Percentiles rank a stretch among this genome's conserved stretches.
Evolutionary conservation across 2,797 vertebrate genomes (phyloP).

Genomic region (Staurois parvus): DNA sequence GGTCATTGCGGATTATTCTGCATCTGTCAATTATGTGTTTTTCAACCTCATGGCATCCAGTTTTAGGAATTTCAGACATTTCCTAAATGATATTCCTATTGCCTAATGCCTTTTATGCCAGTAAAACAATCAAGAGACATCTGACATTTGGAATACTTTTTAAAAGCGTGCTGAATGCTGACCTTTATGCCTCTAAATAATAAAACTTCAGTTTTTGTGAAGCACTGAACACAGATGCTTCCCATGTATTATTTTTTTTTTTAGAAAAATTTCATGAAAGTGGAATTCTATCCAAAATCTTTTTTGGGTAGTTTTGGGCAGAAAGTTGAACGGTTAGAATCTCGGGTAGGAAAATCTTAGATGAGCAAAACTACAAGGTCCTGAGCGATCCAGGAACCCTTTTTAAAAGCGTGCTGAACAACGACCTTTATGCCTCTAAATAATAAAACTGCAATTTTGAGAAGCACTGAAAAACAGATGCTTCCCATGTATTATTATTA

Average conservation of each 20-base stretch:
- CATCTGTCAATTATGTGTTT: neutral
- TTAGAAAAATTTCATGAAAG: no score
- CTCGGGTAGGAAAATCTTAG: no score
- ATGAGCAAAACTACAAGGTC: no score
- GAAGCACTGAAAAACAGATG: neutral
- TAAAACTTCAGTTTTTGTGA: neutral
- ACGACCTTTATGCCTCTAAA: no score
- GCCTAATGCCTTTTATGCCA: slow-evolving; percentile 21
- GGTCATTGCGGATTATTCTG: neutral
- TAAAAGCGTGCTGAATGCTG: neutral
- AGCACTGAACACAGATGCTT: neutral
- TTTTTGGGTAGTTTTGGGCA: no score
- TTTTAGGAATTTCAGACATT: slow-evolving; percentile 37
- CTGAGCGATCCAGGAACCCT: no score
- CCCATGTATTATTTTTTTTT: no score
- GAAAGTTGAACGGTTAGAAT: no score
- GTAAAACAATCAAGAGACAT: slow-evolving; percentile 15
- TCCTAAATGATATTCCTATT: slow-evolving; percentile 29
- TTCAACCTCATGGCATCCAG: slow-evolving; percentile 1
- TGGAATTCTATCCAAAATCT: no score
- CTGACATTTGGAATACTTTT: slow-evolving; percentile 16
- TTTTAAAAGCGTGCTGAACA: no score
- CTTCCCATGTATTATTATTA: neutral
- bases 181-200: no score
- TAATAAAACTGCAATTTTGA: neutral